Evolutionary conservation across 2,888 invertebrate genomes (phyloP).

Genomic region (Cephus sareptanus): DNA sequence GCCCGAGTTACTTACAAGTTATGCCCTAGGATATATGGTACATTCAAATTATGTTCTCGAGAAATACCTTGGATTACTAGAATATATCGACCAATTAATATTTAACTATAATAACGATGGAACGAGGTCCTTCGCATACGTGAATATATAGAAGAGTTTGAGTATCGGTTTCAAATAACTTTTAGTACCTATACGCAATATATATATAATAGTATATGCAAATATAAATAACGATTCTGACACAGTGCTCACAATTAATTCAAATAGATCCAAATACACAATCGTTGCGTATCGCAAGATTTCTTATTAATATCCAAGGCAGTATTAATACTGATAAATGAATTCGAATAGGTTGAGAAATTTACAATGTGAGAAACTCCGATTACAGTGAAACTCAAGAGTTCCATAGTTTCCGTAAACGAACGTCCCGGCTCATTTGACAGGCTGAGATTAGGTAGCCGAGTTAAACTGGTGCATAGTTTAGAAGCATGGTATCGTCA

Average conservation of each 20-base stretch:
- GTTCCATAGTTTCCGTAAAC: not conserved
- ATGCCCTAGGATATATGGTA: not conserved
- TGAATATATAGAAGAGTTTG: not conserved
- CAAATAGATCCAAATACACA: not conserved
- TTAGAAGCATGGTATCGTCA: not conserved
- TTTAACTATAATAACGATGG: not conserved
- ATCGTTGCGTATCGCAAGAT: not conserved
- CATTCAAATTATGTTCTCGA: not conserved
- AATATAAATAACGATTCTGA: not conserved
- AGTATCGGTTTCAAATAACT: not conserved
- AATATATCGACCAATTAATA: not conserved
- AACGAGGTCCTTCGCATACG: not conserved
- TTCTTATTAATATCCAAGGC: not conserved
- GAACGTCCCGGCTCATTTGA: not conserved
- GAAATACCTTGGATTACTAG: not conserved
- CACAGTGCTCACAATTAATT: not conserved
- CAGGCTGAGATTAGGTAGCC: not conserved
- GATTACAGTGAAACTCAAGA: not conserved
- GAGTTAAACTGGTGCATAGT: not conserved
- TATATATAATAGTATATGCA: not conserved
- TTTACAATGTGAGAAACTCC: not conserved
- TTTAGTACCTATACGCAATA: not conserved
- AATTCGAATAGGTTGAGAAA: not conserved
- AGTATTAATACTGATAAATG: not conserved
- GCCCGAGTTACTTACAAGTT: not conserved